These are phyloP conservation scores for Aethes cnicana DNA, from an alignment of 2,888 invertebrate species.

Conservation along the genomic window DNA sequence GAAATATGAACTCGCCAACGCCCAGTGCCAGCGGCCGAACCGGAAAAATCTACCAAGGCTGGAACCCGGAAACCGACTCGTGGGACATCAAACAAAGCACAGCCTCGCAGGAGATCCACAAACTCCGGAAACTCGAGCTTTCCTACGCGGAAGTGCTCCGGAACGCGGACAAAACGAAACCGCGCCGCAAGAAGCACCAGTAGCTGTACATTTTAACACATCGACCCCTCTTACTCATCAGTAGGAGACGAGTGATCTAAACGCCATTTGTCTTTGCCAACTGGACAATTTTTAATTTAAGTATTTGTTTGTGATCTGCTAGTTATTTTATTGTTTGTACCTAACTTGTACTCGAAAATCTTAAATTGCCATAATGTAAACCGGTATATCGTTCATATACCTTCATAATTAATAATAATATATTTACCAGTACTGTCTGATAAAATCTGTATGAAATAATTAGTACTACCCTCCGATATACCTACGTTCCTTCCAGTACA, in stretches of 20 bases:
- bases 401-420: constrained; percentile 34
- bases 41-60: constrained; percentile 75
- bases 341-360: constrained; percentile 66
- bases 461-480: constrained; percentile 62
- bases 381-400: constrained; percentile 61
- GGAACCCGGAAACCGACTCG: constrained; percentile 75
- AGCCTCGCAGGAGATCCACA: constrained; percentile 92
- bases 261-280: constrained; percentile 80
- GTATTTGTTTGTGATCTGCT: constrained; percentile 77
- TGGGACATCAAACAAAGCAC: constrained; percentile 84
- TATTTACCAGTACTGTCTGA: constrained; percentile 40
- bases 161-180: constrained; percentile 84
- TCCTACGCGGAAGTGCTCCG: constrained; percentile 93
- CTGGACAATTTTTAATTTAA: constrained; percentile 76
- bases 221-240: constrained; percentile 66
- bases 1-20: constrained; percentile 82
- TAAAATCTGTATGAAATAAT: constrained; percentile 52
- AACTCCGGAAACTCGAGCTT: constrained; percentile 89
- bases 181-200: constrained; percentile 78
- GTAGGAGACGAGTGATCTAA: constrained; percentile 73
- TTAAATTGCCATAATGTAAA: constrained; percentile 75
- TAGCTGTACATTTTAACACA: constrained; percentile 55
- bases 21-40: constrained; percentile 79
- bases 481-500: constrained; percentile 37
- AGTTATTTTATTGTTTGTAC: constrained; percentile 74